A percentile compares a stretch with the other conserved stretches of the same genome.
These are phyloP conservation scores for Alethe diademata DNA, from an alignment of 2,113 vertebrate species.

Conservation along the genomic window DNA sequence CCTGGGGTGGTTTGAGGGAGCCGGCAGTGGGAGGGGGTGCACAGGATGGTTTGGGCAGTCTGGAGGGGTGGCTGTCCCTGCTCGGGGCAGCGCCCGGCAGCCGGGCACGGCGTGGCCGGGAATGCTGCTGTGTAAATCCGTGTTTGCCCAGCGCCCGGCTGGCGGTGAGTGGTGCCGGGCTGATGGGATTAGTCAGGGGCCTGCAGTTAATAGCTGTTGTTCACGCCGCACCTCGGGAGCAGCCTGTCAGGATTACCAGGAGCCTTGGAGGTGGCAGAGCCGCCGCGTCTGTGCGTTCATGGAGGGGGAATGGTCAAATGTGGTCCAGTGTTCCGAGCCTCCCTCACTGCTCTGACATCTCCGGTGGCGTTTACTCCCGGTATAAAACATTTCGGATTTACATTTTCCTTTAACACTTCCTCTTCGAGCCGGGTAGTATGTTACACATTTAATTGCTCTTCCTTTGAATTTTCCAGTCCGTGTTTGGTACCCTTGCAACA, in stretches of 20 bases:
- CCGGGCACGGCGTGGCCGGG: rapidly evolving
- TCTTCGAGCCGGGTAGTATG: conserved; percentile 6
- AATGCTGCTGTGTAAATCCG: background rate
- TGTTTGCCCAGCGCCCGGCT: background rate
- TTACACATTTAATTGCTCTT: conserved; percentile 55
- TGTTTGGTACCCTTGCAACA: conserved; percentile 57
- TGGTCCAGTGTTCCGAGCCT: background rate
- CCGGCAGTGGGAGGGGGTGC: background rate
- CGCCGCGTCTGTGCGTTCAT: rapidly evolving
- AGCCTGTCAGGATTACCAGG: background rate
- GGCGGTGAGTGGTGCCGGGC: background rate
- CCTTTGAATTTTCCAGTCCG: conserved; percentile 52
- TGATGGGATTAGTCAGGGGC: conserved; percentile 26
- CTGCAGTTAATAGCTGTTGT: background rate
- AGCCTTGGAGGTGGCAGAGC: background rate
- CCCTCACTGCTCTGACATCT: background rate
- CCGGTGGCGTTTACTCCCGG: background rate
- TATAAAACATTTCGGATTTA: background rate
- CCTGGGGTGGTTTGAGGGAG: rapidly evolving
- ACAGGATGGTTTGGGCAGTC: background rate
- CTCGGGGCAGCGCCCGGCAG: background rate
- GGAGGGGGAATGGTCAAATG: background rate
- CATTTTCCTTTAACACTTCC: conserved; percentile 53
- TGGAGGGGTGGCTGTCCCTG: background rate
- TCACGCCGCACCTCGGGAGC: background rate